A percentile compares a stretch with the other conserved stretches of the same genome.
These are phyloP conservation scores for Actinernus sp. DNA, from an alignment of 92 coral and sea anemone species.

Conservation along the genomic window DNA sequence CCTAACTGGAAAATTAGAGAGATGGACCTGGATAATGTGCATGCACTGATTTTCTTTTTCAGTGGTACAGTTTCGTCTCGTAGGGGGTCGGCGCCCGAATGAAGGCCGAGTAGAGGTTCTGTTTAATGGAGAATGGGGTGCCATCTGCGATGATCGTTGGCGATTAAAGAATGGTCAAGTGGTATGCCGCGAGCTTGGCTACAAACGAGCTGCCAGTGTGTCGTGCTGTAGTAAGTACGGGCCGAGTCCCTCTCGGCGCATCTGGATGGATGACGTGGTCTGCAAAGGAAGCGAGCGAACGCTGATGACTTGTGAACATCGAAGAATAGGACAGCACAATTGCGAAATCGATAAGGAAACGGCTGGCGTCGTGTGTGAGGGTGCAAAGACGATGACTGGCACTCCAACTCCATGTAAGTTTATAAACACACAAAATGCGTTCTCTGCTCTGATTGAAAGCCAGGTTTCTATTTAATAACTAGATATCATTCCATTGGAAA, in stretches of 20 bases:
- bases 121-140: constrained; percentile 44
- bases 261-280: constrained; percentile 43
- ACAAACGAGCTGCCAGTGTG: constrained; percentile 22
- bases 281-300: constrained; percentile 41
- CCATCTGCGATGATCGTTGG: constrained; percentile 52
- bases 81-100: constrained; percentile 23
- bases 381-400: not conserved
- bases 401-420: constrained; percentile 1
- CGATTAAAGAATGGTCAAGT: constrained; percentile 37
- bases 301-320: constrained; percentile 24
- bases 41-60: not conserved
- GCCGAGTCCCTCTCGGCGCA: constrained; percentile 7
- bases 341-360: constrained; percentile 17
- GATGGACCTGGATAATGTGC: too few species aligned
- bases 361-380: constrained; percentile 35
- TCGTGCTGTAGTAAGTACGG: constrained; percentile 32
- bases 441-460: too few species aligned
- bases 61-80: constrained; percentile 23
- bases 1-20: too few species aligned
- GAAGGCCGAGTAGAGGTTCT: constrained; percentile 51
- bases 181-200: constrained; percentile 52
- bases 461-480: too few species aligned
- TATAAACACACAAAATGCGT: too few species aligned
- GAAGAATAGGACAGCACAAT: constrained; percentile 23
- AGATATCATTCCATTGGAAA: too few species aligned